Evolutionary conservation across 1,140 invertebrate genomes (phyloP), one percentile per base, ranked within the genome.

Genomic region (Drosophila novamexicana): DNA sequence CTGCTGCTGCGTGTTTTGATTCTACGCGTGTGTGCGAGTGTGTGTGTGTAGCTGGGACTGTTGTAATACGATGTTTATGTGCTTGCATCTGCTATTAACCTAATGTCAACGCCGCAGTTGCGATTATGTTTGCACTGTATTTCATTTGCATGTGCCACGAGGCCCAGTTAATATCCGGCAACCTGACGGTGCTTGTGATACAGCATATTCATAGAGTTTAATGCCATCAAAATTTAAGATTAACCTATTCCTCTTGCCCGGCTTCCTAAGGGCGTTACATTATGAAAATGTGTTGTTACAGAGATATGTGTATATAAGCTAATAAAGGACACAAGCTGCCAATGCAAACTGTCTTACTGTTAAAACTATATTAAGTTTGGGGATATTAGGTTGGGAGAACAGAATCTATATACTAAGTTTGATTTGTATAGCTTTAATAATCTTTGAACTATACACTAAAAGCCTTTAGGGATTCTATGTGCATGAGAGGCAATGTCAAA

Each of bases 81-180:
- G 63, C 63, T 36, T 16, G 65, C 61, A 75, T 67, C 66, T 62
- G 54, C 79, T 59, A 81, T 61, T 64, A 70, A 70, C 70, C 69
- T 56, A 64, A 82, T 82, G 79, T 82, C 58, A 77, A 70, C 71
- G 71, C 58, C 57, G 68, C 59, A 42, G 37, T 52, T 74, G 52
- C 71, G 64, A 74, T 62, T 69, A 62, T 62, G 66, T 69, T 74
- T 62, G 50, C 34, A 52, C 47, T 67, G 53, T 18, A 54, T 59
- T 72, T 52, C 53, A 65, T 32, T 44, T 34, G 22, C 59, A 56
- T 54, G 37, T 34, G 36, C 56, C 45, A 18, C 32, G 39, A 22
- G 39, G 36, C 49, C 3, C 58, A 18, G 39, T 62, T 29, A 32
- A 53, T 45, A 29, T 49, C 22, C 12, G 7, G 29, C 18, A 40